Percentiles rank a stretch among this genome's conserved stretches.
Evolutionary conservation across 1,140 invertebrate genomes (phyloP).

Genomic region (Coptotermes formosanus): DNA sequence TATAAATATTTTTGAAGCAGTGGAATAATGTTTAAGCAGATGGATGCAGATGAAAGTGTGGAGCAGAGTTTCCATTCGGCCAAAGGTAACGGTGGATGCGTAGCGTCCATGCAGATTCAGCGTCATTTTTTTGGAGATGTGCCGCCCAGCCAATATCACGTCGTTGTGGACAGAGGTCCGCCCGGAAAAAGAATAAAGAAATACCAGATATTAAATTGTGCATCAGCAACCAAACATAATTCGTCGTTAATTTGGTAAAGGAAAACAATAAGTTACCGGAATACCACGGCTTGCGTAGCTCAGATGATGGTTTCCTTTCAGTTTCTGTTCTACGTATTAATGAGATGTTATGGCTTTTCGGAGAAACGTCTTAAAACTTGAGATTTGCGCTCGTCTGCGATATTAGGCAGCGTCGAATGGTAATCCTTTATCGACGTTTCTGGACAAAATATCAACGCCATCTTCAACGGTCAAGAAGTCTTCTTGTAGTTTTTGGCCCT

Average conservation of each 20-base stretch:
- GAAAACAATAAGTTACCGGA: too few relatives aligned
- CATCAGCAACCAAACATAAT: not conserved
- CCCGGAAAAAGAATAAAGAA: constrained; percentile 22
- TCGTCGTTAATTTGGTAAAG: not conserved
- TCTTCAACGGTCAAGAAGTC: too few relatives aligned
- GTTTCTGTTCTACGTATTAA: too few relatives aligned
- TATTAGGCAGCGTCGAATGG: too few relatives aligned
- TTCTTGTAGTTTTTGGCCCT: too few relatives aligned
- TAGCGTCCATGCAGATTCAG: not conserved
- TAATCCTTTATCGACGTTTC: too few relatives aligned
- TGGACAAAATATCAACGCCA: too few relatives aligned
- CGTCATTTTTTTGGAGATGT: not conserved
- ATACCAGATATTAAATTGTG: not conserved
- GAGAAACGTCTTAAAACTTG: too few relatives aligned
- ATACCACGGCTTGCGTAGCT: too few relatives aligned
- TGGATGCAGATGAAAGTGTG: not conserved
- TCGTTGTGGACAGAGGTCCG: not conserved
- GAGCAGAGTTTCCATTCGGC: not conserved
- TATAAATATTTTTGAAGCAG: not conserved
- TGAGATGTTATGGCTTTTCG: too few relatives aligned
- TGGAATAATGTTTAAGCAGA: not conserved
- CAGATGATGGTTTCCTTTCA: too few relatives aligned
- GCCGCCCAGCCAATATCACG: not conserved
- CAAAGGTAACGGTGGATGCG: not conserved
- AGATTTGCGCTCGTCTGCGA: too few relatives aligned